Conservation (phyloP, 2,113 vertebrate species). For the Psammodynastes pulverulentus region DNA sequence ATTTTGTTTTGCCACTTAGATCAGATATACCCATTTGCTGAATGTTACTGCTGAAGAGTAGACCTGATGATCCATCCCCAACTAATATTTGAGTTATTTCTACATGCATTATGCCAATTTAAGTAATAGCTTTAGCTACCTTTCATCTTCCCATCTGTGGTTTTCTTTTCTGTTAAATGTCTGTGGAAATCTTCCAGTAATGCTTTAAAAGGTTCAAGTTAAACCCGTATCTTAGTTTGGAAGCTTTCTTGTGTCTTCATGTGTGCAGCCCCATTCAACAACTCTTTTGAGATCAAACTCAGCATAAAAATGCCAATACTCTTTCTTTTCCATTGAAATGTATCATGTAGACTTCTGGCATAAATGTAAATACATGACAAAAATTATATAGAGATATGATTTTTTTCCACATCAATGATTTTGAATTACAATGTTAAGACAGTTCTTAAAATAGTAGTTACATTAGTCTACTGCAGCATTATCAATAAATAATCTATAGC, state of each 20-base stretch:
- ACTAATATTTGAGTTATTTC: no score
- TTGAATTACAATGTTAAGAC: not conserved
- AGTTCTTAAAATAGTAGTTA: not conserved
- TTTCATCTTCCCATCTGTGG: not conserved
- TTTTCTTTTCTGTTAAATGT: conserved; percentile 22
- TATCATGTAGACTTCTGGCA: not conserved
- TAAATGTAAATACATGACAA: not conserved
- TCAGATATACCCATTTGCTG: not conserved
- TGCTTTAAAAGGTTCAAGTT: conserved; percentile 17
- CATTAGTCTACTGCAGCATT: not conserved
- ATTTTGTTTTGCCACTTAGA: not conserved
- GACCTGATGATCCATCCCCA: not conserved
- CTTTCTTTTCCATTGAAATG: not conserved
- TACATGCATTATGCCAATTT: not conserved
- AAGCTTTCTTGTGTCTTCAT: not conserved
- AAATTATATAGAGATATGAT: not conserved
- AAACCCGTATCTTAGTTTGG: not conserved
- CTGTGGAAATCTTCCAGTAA: conserved; percentile 11
- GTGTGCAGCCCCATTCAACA: conserved; percentile 9
- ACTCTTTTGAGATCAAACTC: not conserved
- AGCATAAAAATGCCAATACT: not conserved
- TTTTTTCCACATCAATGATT: not conserved
- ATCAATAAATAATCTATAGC: not conserved
- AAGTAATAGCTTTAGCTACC: not conserved
- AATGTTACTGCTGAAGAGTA: not conserved